Evolutionary conservation across 2,113 vertebrate species (phyloP), one percentile per base, ranked within the genome.

Genomic region (Merops nubicus): DNA sequence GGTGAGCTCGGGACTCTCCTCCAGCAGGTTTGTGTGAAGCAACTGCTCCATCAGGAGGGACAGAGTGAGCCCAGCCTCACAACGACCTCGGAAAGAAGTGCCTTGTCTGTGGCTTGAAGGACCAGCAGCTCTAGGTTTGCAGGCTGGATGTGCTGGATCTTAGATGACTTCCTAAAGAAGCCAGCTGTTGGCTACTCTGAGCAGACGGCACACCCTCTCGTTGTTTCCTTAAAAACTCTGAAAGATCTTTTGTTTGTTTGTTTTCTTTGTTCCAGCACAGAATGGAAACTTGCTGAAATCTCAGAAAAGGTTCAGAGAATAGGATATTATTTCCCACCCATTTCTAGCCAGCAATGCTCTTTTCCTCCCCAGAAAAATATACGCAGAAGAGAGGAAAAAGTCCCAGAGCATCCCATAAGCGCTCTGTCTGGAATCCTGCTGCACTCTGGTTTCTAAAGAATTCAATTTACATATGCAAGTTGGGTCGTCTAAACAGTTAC

Each of bases 381-480:
- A 89, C 74, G 56, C 83, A 88, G 59, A 91, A 88, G 82, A 92
- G 84, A 92, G 77, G 77, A 81, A 91, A 29, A 87, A 59, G 74
- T 93, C 94, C 95, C 91, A 83, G 76, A 92, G 81, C 96, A 95
- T 93, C 96, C 86, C 64, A 15, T 89, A 92, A 94, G 86, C 14
- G 1, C 77, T 88, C 88, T 95, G 82, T 93, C 93, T 96, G 94
- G 93, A 95, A 64, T 93, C 81, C 79, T 33, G 21, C 94, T 96
- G 93, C 73, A 78, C 68, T 95, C 85, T 92, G 91, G 74, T 92
- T 97, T 96, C 89, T 95, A 67, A 97, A 97, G 88, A 96, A 97
- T 96, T 96, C 93, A 93, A 97, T 97, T 96, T 93, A 95, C 92
- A 88, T 97, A 91, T 94, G 90, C 94, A 95, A 94, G 95, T 93